Percentiles rank a stretch among this genome's conserved stretches.
phyloP scores from a whole-genome alignment of 2,888 invertebrate genomes.

The Drosophila siamana region DNA sequence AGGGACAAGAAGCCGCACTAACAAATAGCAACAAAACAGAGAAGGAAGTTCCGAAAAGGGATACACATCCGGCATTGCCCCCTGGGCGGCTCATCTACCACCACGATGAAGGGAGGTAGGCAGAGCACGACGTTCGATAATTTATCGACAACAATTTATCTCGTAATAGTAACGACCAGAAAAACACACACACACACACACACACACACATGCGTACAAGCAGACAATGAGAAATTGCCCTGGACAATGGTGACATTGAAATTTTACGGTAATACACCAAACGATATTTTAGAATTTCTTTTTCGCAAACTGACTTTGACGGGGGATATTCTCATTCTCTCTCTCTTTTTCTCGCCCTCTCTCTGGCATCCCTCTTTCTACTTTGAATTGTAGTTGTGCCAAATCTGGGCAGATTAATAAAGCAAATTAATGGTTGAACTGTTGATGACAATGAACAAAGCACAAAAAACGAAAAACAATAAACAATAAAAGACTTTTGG shows the following conservation, averaged over 20 bases:
- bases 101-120: conserved; percentile 18
- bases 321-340: background rate
- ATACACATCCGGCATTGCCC: conserved; percentile 57
- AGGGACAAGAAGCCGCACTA: background rate
- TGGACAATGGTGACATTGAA: conserved; percentile 79
- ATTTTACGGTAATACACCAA: conserved; percentile 73
- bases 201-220: background rate
- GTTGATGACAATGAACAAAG: conserved; percentile 42
- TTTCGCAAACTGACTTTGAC: conserved; percentile 31
- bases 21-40: conserved; percentile 23
- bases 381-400: conserved; percentile 13
- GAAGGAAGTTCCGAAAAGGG: conserved; percentile 24
- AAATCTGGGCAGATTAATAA: conserved; percentile 67
- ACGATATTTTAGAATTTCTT: conserved; percentile 40
- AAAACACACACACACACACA: conserved; percentile 35
- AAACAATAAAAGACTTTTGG: conserved; percentile 40
- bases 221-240: conserved; percentile 51
- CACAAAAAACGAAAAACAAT: conserved; percentile 19
- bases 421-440: conserved; percentile 73
- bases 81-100: conserved; percentile 34
- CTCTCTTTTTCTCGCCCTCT: background rate
- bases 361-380: background rate
- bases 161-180: conserved; percentile 72
- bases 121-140: conserved; percentile 71
- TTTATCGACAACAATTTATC: conserved; percentile 84